phyloP scores from a whole-genome alignment of 1,140 invertebrate genomes.

The Mizuhopecten yessoensis region DNA sequence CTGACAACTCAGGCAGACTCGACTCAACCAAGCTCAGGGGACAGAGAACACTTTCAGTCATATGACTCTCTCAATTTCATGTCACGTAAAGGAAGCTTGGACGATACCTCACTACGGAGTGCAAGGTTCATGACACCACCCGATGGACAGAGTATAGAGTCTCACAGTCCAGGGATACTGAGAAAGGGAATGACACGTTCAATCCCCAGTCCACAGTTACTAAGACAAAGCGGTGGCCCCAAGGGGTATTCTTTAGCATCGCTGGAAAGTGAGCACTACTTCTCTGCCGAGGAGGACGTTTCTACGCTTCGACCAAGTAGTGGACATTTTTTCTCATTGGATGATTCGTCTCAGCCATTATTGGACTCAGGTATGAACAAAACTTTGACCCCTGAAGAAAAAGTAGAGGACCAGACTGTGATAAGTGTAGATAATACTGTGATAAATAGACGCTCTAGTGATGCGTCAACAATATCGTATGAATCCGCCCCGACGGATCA shows the following conservation, averaged over 20 bases:
- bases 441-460: constrained; percentile 41
- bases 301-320: constrained; percentile 36
- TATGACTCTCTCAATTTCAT: neutral
- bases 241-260: constrained; percentile 69
- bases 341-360: neutral
- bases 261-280: constrained; percentile 77
- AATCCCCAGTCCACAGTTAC: constrained; percentile 64
- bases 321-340: neutral
- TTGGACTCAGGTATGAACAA: neutral
- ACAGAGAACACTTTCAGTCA: neutral
- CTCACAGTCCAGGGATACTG: neutral
- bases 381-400: neutral
- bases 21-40: neutral
- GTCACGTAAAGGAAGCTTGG: constrained; percentile 52
- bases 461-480: constrained; percentile 87
- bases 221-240: constrained; percentile 59
- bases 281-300: constrained; percentile 75
- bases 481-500: constrained; percentile 91
- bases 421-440: constrained; percentile 47
- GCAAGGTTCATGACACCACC: neutral
- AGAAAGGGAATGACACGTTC: constrained; percentile 58
- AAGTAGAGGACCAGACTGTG: constrained; percentile 28
- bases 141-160: neutral
- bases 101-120: neutral
- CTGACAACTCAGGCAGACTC: neutral